A percentile compares a stretch with the other conserved stretches of the same genome.
These are phyloP conservation scores for Hylyphantes graminicola DNA, from an alignment of 1,140 invertebrate species.

Conservation along the genomic window DNA sequence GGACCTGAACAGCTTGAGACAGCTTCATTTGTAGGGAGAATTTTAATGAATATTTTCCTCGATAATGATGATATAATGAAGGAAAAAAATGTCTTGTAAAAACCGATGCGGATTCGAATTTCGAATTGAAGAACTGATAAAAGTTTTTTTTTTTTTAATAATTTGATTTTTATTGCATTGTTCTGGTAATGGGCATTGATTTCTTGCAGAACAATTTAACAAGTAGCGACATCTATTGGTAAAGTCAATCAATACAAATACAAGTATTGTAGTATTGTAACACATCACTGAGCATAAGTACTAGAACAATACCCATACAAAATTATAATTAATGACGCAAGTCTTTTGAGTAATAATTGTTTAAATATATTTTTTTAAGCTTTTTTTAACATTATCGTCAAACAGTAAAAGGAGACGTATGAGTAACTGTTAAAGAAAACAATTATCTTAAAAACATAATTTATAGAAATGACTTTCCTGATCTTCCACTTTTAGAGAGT, in stretches of 20 bases:
- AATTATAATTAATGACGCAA: constrained; percentile 32
- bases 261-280: background rate
- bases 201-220: constrained; percentile 18
- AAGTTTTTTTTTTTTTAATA: constrained; percentile 47
- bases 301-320: constrained; percentile 27
- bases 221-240: constrained; percentile 55
- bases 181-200: constrained; percentile 42
- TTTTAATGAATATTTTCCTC: constrained; percentile 57
- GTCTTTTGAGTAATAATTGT: background rate
- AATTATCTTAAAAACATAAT: too few relatives aligned
- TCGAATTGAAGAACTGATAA: constrained; percentile 54
- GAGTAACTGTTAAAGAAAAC: background rate
- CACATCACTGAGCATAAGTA: constrained; percentile 55
- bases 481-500: too few relatives aligned
- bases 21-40: constrained; percentile 49
- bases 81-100: constrained; percentile 43
- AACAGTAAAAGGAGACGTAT: background rate
- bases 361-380: background rate
- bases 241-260: constrained; percentile 38
- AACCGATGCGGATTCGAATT: constrained; percentile 58
- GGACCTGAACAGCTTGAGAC: constrained; percentile 52
- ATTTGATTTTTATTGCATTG: constrained; percentile 60
- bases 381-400: background rate
- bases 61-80: constrained; percentile 46
- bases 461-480: too few relatives aligned